phyloP scores from a whole-genome alignment of 2,888 invertebrate species.

The Drepanosiphum platanoidis region DNA sequence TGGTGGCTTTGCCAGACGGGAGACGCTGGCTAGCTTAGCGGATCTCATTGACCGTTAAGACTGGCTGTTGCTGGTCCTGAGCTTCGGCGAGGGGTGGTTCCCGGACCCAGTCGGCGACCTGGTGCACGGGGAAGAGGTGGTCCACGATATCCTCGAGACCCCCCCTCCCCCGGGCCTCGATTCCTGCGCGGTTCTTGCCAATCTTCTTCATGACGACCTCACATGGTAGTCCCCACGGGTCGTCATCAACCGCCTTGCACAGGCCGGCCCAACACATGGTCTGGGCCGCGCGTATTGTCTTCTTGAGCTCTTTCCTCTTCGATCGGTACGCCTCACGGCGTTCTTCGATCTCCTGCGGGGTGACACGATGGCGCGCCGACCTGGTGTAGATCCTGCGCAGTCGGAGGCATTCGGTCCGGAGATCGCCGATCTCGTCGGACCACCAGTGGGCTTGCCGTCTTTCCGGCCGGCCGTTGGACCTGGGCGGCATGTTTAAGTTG shows the following conservation, averaged over 20 bases:
- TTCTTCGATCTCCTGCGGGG: fast-evolving
- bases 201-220: neutral
- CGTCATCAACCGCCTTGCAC: neutral
- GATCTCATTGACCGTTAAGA: too few relatives aligned
- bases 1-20: too few relatives aligned
- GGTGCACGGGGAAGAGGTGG: neutral
- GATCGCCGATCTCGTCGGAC: neutral
- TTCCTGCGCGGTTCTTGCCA: neutral
- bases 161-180: neutral
- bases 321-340: neutral
- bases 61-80: too few relatives aligned
- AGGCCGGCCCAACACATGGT: neutral
- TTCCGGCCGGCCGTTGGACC: fast-evolving
- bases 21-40: too few relatives aligned
- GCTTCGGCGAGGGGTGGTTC: too few relatives aligned
- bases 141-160: neutral
- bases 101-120: neutral
- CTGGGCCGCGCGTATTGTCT: neutral
- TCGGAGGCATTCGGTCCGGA: neutral
- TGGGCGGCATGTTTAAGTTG: neutral
- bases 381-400: neutral
- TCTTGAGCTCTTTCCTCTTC: neutral
- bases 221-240: neutral
- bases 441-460: neutral
- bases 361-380: neutral